Base-by-base conservation (phyloP, 2,888 invertebrate genomes). In the Mesoligia furuncula region DNA sequence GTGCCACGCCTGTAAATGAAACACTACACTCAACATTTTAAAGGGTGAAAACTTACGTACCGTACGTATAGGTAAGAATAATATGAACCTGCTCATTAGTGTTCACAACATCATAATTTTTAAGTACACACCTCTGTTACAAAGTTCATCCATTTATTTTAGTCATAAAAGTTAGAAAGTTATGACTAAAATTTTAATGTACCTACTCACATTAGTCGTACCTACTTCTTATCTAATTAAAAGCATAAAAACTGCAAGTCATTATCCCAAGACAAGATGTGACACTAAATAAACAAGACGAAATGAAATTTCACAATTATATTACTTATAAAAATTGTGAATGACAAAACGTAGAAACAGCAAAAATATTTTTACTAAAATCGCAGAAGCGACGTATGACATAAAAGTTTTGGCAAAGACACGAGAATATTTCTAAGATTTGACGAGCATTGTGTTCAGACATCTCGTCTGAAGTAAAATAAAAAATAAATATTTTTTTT, bases 111-210 rank as follows among this genome's bases (percentile, higher is more conserved):
- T 72, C 73, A 81, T 87, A 73, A 85, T 85, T 86, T 86, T 83
- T 80, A 82, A 87, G 79, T 68, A 79, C 77, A 27, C 71, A 75
- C 67, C 85, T 83, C 72, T 48, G 75, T 80, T 54, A 85, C 78
- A 74, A 87, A 87, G 73, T 87, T 87, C 36, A 48, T 68, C 71
- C 79, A 82, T 81, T 85, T 62, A 80, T 79, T 76, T 80, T 59
- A 36, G 71, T 77, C 76, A 64, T 86, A 77, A 81, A 83, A 74
- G 74, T 76, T 64, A 31, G 54, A 73, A 78, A 87, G 79, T 85
- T 75, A 72, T 66, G 69, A 77, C 78, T 66, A 72, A 78, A 81
- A 77, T 85, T 79, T 80, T 82, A 80, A 85, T 80, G 79, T 31
- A 24, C 20, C 11, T 76, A 73, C 65, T 54, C 24, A 72, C 66